Evolutionary conservation across 2,113 vertebrate species (phyloP), one percentile per base, ranked within the genome.

Genomic region (Ginglymostoma cirratum): DNA sequence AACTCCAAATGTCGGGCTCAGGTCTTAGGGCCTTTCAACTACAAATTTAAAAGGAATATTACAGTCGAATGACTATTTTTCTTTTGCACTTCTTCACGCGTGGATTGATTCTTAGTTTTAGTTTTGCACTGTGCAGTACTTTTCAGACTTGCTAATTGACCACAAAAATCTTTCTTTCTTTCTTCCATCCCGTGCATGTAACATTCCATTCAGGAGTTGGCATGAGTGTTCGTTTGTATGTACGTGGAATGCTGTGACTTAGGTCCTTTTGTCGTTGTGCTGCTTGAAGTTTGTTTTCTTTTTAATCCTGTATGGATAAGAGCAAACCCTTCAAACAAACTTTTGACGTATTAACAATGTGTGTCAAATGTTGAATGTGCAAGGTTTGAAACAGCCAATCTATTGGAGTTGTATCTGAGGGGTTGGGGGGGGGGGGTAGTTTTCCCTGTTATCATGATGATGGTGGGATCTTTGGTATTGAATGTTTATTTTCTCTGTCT

Each of bases 301-400:
- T 34, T 87, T 34, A 7, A 61, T 12, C 55, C 12, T 61, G 55
- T 10, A 61, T 61, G 55, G 12, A 12, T 61, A 67, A 42, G 0
- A 2, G 34, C 87, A 61, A 61, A 61, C 87, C 55, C 34, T 87
- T 89, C 14, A 61, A 34, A 66, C 38, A 61, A 66, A 38, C 34
- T 30, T 34, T 90, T 30, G 10, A 19, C 19, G 70, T 83, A 19
- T 83, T 83, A 42, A 83, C 66, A 48, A 66, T 93, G 61, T 66
- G 14, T 61, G 30, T 61, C 17, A 38, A 19, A 23, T 93, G 89
- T 93, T 66, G 87, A 65, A 65, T 90, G 52, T 90, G 61, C 89
- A 93, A 93, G 89, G 89, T 93, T 93, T 93, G 61, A 93, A 66
- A 93, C 89, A 93, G 89, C 89, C 89, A 93, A 19, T n/a, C 30